These are phyloP conservation scores for Cydia strobilella DNA, from an alignment of 1,140 invertebrate species.

Conservation along the genomic window DNA sequence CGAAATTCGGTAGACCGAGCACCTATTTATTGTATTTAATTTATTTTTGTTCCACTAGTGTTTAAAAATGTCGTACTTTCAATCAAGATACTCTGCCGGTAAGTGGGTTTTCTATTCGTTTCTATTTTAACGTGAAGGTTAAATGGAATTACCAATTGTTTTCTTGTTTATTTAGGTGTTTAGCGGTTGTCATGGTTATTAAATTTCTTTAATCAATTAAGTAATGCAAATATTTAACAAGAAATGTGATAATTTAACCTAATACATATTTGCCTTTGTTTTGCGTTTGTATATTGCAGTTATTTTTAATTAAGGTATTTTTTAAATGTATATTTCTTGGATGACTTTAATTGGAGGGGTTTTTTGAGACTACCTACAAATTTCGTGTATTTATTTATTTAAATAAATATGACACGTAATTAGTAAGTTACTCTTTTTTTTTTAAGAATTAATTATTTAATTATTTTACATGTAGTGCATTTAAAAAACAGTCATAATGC, in stretches of 20 bases:
- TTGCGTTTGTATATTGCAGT: neutral
- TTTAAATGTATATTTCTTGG: neutral
- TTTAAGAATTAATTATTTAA: neutral
- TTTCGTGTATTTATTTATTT: neutral
- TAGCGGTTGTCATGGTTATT: conserved; percentile 15
- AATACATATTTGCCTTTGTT: neutral
- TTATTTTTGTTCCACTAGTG: conserved; percentile 14
- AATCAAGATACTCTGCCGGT: conserved; percentile 57
- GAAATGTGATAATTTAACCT: conserved; percentile 13
- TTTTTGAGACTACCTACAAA: conserved; percentile 1
- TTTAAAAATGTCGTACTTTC: conserved; percentile 61
- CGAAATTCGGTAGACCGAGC: conserved; percentile 43
- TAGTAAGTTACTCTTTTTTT: no score
- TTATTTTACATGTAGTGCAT: neutral
- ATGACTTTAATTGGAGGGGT: neutral
- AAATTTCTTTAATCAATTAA: conserved; percentile 17
- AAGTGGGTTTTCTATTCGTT: conserved; percentile 37
- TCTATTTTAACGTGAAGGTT: conserved; percentile 27
- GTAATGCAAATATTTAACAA: neutral
- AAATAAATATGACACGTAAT: neutral
- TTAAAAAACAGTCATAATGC: neutral
- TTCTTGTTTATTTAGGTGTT: conserved; percentile 18
- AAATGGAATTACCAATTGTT: conserved; percentile 27
- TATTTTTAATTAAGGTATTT: neutral
- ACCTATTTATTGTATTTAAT: conserved; percentile 32